phyloP scores from a whole-genome alignment of 2,113 vertebrate genomes.

The Vidua macroura region DNA sequence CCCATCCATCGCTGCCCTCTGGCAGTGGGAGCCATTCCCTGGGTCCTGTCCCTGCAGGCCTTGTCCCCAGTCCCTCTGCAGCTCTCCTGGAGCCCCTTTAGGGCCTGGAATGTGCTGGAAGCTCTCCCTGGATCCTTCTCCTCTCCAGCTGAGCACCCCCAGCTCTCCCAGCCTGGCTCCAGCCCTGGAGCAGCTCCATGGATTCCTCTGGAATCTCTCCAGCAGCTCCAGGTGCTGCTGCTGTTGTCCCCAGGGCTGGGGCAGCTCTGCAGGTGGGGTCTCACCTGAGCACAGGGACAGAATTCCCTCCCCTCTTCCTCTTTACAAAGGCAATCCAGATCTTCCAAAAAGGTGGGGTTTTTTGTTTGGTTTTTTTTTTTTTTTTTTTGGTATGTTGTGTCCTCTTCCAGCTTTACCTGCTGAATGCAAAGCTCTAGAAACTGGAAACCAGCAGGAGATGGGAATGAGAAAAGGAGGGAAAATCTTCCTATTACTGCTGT shows the following conservation, averaged over 20 bases:
- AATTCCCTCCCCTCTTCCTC: background rate
- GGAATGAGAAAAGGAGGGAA: background rate
- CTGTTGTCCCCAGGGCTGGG: background rate
- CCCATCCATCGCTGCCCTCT: background rate
- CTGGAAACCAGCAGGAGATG: background rate
- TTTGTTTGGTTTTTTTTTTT: no score
- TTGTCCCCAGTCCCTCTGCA: background rate
- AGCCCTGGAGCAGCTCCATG: background rate
- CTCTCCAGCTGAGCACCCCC: rapidly evolving
- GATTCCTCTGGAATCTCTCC: background rate
- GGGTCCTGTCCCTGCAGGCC: background rate
- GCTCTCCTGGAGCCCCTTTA: background rate
- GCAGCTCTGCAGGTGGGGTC: background rate
- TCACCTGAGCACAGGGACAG: background rate
- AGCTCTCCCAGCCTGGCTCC: background rate
- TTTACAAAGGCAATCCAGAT: background rate
- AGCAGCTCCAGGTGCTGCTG: background rate
- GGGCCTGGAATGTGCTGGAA: background rate
- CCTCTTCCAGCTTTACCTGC: background rate
- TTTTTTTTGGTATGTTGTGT: background rate
- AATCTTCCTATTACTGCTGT: background rate
- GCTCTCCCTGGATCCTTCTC: background rate
- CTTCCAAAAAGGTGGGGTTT: background rate
- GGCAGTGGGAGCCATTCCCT: background rate
- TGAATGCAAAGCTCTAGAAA: background rate